Evolutionary conservation across 2,888 invertebrate genomes (phyloP).

Genomic region (Julus scanicus): DNA sequence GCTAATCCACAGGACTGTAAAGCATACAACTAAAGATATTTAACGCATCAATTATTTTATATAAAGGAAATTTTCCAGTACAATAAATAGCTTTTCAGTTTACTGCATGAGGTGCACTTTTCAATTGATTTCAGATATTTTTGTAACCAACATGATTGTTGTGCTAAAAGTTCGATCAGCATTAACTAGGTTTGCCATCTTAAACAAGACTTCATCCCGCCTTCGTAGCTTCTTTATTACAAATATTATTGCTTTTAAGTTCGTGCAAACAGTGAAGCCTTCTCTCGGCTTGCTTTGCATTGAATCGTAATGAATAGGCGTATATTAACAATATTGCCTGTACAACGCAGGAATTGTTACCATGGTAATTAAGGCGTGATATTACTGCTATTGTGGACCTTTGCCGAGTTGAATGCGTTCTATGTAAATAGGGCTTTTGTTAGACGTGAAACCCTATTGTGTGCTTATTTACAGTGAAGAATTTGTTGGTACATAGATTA

Average conservation of each 20-base stretch:
- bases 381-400: neutral
- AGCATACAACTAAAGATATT: too few relatives aligned
- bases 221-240: neutral
- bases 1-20: too few relatives aligned
- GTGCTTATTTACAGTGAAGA: neutral
- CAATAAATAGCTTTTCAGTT: too few relatives aligned
- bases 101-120: too few relatives aligned
- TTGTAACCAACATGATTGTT: too few relatives aligned
- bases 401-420: neutral
- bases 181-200: too few relatives aligned
- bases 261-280: neutral
- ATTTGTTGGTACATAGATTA: neutral
- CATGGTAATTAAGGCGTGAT: neutral
- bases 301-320: neutral
- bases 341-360: conserved; percentile 1
- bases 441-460: neutral
- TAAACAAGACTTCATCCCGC: too few relatives aligned
- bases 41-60: too few relatives aligned
- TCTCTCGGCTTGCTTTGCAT: neutral
- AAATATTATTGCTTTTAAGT: neutral
- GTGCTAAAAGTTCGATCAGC: too few relatives aligned
- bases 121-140: too few relatives aligned
- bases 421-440: neutral
- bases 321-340: neutral
- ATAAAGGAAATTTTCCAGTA: too few relatives aligned